Conservation (phyloP, 2,113 vertebrate genomes). For the Sinocyclocheilus maitianheensis region DNA sequence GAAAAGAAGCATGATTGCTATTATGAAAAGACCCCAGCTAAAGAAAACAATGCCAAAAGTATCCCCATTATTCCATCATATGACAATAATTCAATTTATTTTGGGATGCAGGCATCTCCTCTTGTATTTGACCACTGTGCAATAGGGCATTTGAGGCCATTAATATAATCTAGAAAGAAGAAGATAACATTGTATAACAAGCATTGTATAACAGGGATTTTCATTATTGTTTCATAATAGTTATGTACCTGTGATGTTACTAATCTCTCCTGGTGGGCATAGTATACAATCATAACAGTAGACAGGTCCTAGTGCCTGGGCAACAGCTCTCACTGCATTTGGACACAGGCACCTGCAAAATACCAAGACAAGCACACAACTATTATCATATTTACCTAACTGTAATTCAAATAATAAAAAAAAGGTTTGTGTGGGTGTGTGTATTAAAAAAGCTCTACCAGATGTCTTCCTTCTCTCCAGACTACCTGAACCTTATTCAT, state of each 20-base stretch:
- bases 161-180: slow-evolving; percentile 67
- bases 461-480: slow-evolving; percentile 62
- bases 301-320: slow-evolving; percentile 71
- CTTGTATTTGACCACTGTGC: slow-evolving; percentile 72
- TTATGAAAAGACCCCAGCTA: slow-evolving; percentile 72
- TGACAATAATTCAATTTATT: slow-evolving; percentile 72
- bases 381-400: not conserved
- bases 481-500: slow-evolving; percentile 66
- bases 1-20: slow-evolving; percentile 65
- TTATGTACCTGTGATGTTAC: slow-evolving; percentile 71
- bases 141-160: slow-evolving; percentile 69
- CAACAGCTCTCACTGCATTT: slow-evolving; percentile 76
- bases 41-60: slow-evolving; percentile 65
- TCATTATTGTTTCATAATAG: not conserved
- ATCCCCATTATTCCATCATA: slow-evolving; percentile 70
- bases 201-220: not conserved
- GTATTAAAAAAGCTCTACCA: slow-evolving; percentile 58
- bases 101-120: slow-evolving; percentile 69
- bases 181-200: not conserved
- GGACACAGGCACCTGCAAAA: slow-evolving; percentile 69
- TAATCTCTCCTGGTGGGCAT: slow-evolving; percentile 76
- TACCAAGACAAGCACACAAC: slow-evolving; percentile 39
- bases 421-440: not conserved
- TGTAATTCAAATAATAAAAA: not conserved
- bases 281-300: slow-evolving; percentile 78